phyloP scores from a whole-genome alignment of 2,888 invertebrate genomes.

The Cosmopolites sordidus region DNA sequence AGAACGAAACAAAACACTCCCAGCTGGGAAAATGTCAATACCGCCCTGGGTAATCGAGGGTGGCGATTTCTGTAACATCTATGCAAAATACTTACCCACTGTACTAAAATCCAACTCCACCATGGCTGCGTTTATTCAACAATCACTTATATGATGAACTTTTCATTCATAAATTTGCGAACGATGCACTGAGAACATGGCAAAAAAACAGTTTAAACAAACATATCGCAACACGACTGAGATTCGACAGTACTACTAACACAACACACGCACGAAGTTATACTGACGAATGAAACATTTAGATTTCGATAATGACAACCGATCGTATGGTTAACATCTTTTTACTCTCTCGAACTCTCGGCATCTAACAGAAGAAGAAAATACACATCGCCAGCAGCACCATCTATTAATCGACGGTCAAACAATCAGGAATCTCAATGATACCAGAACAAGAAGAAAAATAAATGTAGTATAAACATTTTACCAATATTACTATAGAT shows the following conservation, averaged over 20 bases:
- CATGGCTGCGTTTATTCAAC: slow-evolving; percentile 35
- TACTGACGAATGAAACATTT: slow-evolving; percentile 15
- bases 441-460: too few species aligned
- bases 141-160: slow-evolving; percentile 34
- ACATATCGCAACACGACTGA: slow-evolving; percentile 10
- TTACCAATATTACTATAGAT: too few species aligned
- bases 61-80: slow-evolving; percentile 31
- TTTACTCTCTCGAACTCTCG: background rate
- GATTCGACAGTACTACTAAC: slow-evolving; percentile 4
- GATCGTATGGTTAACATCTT: slow-evolving; percentile 7
- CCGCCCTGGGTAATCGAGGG: slow-evolving; percentile 39
- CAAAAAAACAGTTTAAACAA: slow-evolving; percentile 13
- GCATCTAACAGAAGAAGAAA: background rate
- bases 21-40: slow-evolving; percentile 40
- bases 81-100: slow-evolving; percentile 38
- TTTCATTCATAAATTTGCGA: slow-evolving; percentile 42
- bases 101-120: slow-evolving; percentile 43
- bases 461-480: too few species aligned
- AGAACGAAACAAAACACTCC: slow-evolving; percentile 19
- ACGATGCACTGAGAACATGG: slow-evolving; percentile 17
- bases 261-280: slow-evolving; percentile 12
- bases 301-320: slow-evolving; percentile 22
- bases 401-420: slow-evolving; percentile 2
- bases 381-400: background rate
- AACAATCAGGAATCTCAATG: too few species aligned